A percentile compares a stretch with the other conserved stretches of the same genome.
These are phyloP conservation scores for Ictidomys tridecemlineatus DNA, from an alignment of 2,113 vertebrate species.

Conservation along the genomic window DNA sequence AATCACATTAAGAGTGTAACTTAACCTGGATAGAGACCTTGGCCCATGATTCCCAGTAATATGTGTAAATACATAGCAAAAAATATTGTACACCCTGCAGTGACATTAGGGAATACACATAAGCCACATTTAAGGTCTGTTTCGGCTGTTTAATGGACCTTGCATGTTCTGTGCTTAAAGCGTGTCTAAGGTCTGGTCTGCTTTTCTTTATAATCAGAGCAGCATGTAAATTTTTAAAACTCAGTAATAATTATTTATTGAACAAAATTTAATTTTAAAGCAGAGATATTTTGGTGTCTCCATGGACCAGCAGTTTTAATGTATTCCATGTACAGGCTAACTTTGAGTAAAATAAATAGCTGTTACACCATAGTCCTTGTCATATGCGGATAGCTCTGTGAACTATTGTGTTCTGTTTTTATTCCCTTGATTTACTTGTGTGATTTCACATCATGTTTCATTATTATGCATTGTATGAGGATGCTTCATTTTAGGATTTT, in stretches of 20 bases:
- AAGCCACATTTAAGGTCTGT: not conserved
- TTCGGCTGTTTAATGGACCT: not conserved
- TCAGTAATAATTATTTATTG: not conserved
- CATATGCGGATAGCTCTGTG: not conserved
- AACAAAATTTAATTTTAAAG: constrained; percentile 60
- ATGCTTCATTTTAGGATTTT: not conserved
- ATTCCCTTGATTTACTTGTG: not conserved
- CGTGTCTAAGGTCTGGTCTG: not conserved
- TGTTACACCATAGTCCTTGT: not conserved
- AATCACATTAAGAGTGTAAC: not conserved
- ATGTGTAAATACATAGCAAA: not conserved
- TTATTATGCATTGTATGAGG: not conserved
- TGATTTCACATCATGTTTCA: constrained; percentile 4
- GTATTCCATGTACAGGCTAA: not conserved
- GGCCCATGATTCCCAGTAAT: not conserved
- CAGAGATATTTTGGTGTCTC: not conserved
- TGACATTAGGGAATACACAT: not conserved
- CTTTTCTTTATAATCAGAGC: constrained; percentile 5
- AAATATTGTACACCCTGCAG: not conserved
- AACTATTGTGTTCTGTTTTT: not conserved
- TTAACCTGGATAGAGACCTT: not conserved
- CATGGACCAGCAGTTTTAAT: not conserved
- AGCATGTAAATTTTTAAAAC: not conserved
- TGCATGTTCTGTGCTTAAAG: not conserved
- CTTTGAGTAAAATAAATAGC: not conserved